Conservation (phyloP, 2,888 invertebrate species). For the Nephrotoma guestfalica region DNA sequence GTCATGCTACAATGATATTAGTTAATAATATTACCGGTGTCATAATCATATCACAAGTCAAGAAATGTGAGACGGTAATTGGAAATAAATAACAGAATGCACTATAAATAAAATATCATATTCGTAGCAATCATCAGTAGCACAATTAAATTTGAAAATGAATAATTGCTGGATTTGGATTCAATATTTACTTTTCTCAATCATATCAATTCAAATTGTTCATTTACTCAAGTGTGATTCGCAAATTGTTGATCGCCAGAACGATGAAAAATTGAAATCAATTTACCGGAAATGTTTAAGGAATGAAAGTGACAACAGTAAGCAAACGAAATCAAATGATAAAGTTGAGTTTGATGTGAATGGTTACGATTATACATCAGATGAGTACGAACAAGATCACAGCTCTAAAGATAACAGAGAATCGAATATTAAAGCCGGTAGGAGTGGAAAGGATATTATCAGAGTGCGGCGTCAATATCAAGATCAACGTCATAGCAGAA, state of each 20-base stretch:
- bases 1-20: no score
- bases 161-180: background rate
- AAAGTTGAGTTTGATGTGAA: constrained; percentile 16
- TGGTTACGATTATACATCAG: constrained; percentile 28
- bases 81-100: background rate
- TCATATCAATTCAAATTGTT: background rate
- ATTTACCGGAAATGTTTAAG: background rate
- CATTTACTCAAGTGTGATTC: background rate
- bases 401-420: background rate
- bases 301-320: background rate
- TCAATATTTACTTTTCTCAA: background rate
- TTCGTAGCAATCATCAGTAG: background rate
- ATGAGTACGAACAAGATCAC: constrained; percentile 15
- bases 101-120: background rate
- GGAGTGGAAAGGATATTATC: constrained; percentile 13
- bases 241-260: background rate
- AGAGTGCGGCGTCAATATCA: constrained; percentile 11
- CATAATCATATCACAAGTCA: background rate
- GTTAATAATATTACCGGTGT: no score
- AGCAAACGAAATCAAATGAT: background rate
- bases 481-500: constrained; percentile 10
- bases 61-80: background rate
- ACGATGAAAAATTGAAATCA: background rate
- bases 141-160: background rate
- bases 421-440: constrained; percentile 13